Conservation (phyloP, 1,140 invertebrate species). For the Drosophila malerkotliana region DNA sequence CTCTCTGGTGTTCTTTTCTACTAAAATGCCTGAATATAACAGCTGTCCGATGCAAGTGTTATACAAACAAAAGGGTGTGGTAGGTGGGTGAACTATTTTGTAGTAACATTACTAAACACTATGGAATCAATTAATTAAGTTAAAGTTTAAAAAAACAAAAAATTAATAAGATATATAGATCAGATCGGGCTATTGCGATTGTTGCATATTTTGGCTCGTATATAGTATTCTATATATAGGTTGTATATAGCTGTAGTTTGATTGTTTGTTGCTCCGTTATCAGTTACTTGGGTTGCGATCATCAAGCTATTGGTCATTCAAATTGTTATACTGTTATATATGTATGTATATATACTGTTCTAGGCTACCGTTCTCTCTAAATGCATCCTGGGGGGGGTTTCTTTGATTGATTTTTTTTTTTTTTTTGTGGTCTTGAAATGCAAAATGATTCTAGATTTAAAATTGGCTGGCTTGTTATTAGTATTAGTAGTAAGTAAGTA, state of each 20-base stretch:
- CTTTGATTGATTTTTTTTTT: slow-evolving; percentile 8
- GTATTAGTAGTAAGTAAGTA: background rate
- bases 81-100: slow-evolving; percentile 1
- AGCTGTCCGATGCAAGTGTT: slow-evolving; percentile 63
- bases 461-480: slow-evolving; percentile 12
- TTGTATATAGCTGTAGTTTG: slow-evolving; percentile 52
- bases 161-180: slow-evolving; percentile 47
- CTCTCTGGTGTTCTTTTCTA: slow-evolving; percentile 13
- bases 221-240: slow-evolving; percentile 15
- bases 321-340: slow-evolving; percentile 3
- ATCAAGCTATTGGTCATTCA: slow-evolving; percentile 40
- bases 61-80: slow-evolving; percentile 61
- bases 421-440: background rate
- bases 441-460: slow-evolving; percentile 21
- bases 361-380: slow-evolving; percentile 25
- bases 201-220: slow-evolving; percentile 46
- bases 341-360: background rate
- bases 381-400: slow-evolving; percentile 22
- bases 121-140: slow-evolving; percentile 54
- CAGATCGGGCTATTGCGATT: slow-evolving; percentile 76
- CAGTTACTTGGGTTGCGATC: slow-evolving; percentile 69
- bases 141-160: slow-evolving; percentile 27
- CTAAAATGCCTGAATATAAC: slow-evolving; percentile 52
- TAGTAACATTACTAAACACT: slow-evolving; percentile 31
- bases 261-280: slow-evolving; percentile 79